phyloP scores from a whole-genome alignment of 2,797 vertebrate genomes.

The Gymnothorax javanicus region DNA sequence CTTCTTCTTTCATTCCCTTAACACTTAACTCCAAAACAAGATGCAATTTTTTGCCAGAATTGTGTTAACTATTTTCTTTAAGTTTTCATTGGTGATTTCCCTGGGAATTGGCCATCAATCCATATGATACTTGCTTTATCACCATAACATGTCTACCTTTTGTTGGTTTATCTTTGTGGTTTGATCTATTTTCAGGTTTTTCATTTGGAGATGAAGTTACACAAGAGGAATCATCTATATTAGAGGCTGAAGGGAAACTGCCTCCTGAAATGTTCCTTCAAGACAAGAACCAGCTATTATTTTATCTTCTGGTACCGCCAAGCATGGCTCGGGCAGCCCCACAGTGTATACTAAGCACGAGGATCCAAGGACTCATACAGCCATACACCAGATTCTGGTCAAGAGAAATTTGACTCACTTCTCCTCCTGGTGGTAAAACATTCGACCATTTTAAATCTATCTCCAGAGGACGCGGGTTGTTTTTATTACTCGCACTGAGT shows the following conservation, averaged over 20 bases:
- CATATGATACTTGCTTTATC: too few relatives aligned
- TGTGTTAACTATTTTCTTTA: conserved; percentile 2
- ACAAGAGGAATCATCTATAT: background rate
- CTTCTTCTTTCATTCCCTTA: background rate
- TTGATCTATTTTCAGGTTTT: conserved; percentile 17
- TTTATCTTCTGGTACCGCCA: conserved; percentile 37
- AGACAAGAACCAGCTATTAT: background rate
- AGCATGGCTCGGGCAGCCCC: conserved; percentile 23
- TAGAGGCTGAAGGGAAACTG: background rate
- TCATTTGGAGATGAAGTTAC: conserved; percentile 13
- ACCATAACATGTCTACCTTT: background rate
- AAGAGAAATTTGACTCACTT: conserved; percentile 7
- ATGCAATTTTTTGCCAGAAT: conserved; percentile 9
- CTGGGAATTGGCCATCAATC: background rate
- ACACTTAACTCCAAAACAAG: background rate
- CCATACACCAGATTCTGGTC: background rate
- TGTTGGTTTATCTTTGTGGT: background rate
- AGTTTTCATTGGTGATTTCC: background rate
- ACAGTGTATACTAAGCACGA: conserved; percentile 2
- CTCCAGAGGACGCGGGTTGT: conserved; percentile 44
- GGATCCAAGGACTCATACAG: background rate
- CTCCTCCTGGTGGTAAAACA: background rate
- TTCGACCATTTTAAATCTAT: conserved; percentile 22
- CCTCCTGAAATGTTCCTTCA: conserved; percentile 22
- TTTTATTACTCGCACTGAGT: conserved; percentile 42